These are phyloP conservation scores for Sceliomorpha sp. DNA, from an alignment of 2,888 invertebrate genomes.

Conservation along the genomic window DNA sequence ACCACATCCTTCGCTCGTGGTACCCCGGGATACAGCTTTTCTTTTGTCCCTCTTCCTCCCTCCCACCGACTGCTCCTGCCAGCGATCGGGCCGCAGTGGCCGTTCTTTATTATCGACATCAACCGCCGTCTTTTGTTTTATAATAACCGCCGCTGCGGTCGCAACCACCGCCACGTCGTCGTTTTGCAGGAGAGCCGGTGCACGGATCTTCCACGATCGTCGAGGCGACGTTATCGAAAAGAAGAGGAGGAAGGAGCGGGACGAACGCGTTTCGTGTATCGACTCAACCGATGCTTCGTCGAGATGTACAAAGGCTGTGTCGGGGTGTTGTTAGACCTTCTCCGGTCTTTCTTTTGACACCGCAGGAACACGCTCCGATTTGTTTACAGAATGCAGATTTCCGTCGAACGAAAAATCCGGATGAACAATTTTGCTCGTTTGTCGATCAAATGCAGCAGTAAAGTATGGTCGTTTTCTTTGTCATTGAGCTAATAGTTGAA, in stretches of 20 bases:
- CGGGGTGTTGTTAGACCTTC: slow-evolving; percentile 34
- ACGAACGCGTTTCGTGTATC: slow-evolving; percentile 39
- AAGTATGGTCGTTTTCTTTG: too few species aligned
- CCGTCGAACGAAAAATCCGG: neutral
- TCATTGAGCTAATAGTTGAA: too few species aligned
- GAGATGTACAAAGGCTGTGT: slow-evolving; percentile 22
- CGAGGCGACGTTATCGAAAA: slow-evolving; percentile 41
- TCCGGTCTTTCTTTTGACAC: slow-evolving; percentile 24
- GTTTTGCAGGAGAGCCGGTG: slow-evolving; percentile 58
- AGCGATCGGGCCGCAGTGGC: slow-evolving; percentile 63
- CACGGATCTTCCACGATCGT: slow-evolving; percentile 37
- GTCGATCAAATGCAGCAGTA: too few species aligned
- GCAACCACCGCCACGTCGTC: slow-evolving; percentile 55
- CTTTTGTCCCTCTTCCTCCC: slow-evolving; percentile 59
- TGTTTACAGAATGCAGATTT: slow-evolving; percentile 29
- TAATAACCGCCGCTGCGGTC: slow-evolving; percentile 75
- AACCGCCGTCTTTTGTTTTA: slow-evolving; percentile 78
- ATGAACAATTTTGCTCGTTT: too few species aligned
- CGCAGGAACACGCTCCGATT: slow-evolving; percentile 26
- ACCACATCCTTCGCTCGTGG: slow-evolving; percentile 77
- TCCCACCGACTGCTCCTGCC: slow-evolving; percentile 43
- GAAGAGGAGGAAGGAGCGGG: slow-evolving; percentile 25
- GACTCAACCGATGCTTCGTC: slow-evolving; percentile 44
- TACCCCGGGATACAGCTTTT: slow-evolving; percentile 66
- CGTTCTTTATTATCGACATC: slow-evolving; percentile 78